These are phyloP conservation scores for Zaprionus nigranus DNA, from an alignment of 1,140 invertebrate species.

Conservation along the genomic window DNA sequence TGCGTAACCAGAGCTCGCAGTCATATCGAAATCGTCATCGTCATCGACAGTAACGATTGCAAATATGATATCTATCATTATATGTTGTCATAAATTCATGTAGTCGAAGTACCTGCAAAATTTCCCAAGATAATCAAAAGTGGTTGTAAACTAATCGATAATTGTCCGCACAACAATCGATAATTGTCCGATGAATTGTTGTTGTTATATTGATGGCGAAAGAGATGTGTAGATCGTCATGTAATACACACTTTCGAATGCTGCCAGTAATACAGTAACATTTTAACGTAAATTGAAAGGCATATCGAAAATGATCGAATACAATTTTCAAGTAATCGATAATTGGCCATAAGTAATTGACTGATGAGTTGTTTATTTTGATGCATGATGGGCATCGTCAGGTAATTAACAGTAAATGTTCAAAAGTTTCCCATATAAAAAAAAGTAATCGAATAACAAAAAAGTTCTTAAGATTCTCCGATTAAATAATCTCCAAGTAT, in stretches of 20 bases:
- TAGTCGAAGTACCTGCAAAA: constrained; percentile 5
- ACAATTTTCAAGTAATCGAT: neutral
- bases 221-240: neutral
- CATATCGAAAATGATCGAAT: neutral
- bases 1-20: constrained; percentile 57
- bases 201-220: neutral
- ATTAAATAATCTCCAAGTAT: neutral
- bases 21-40: constrained; percentile 14
- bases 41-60: constrained; percentile 3
- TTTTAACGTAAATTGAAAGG: neutral
- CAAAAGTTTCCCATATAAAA: neutral
- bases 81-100: neutral
- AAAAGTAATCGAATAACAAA: neutral
- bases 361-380: neutral
- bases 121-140: neutral
- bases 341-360: neutral
- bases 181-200: neutral
- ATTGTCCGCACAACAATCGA: constrained; percentile 1
- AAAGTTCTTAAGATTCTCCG: neutral
- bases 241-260: neutral
- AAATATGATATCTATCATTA: constrained; percentile 10
- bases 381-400: neutral
- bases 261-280: neutral
- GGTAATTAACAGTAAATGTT: neutral
- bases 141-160: neutral